These are phyloP conservation scores for Drosophila asahinai DNA, from an alignment of 1,140 invertebrate genomes.

Conservation along the genomic window DNA sequence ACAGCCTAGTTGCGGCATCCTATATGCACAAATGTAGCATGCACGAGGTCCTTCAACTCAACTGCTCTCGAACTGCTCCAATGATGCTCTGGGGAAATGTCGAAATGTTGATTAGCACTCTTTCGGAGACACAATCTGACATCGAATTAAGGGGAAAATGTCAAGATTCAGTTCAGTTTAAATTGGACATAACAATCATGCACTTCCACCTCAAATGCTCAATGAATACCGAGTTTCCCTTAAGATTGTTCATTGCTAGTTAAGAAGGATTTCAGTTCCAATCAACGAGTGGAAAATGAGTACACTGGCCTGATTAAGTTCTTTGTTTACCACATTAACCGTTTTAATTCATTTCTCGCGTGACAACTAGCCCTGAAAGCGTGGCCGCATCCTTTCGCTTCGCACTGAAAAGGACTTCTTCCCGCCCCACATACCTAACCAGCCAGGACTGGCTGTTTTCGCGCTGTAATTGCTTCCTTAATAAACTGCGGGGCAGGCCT, in stretches of 20 bases:
- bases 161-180: background rate
- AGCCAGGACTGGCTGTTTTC: constrained; percentile 4
- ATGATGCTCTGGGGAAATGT: background rate
- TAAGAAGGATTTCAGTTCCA: background rate
- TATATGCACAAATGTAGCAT: background rate
- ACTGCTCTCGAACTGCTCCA: constrained; percentile 5
- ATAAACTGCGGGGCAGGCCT: constrained; percentile 52
- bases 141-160: background rate
- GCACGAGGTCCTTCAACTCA: constrained; percentile 41
- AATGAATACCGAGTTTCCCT: no score
- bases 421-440: background rate
- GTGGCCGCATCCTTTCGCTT: constrained; percentile 17
- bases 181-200: no score
- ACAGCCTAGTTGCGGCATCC: constrained; percentile 12
- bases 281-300: constrained; percentile 5
- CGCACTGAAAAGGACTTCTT: background rate
- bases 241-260: background rate
- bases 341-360: constrained; percentile 52
- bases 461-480: constrained; percentile 64
- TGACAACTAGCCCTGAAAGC: constrained; percentile 42
- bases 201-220: no score
- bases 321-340: constrained; percentile 13
- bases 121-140: background rate
- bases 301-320: constrained; percentile 30
- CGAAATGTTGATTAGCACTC: constrained; percentile 7